Evolutionary conservation across 2,113 vertebrate species (phyloP).

Genomic region (Prionailurus viverrinus): DNA sequence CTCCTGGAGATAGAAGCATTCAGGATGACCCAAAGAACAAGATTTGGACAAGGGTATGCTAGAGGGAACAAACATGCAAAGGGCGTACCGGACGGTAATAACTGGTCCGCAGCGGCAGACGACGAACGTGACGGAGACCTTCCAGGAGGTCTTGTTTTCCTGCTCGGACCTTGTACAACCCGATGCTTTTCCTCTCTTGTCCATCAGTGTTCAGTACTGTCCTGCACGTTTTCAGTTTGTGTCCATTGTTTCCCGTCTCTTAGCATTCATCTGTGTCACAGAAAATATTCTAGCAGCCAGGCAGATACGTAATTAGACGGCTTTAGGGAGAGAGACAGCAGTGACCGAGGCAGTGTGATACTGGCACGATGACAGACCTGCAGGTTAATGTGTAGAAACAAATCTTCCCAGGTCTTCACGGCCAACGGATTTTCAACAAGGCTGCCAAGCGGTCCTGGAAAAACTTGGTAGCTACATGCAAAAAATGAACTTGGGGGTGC

Average conservation of each 20-base stretch:
- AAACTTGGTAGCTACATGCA: too few relatives aligned
- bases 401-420: too few relatives aligned
- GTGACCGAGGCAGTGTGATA: too few relatives aligned
- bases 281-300: background rate
- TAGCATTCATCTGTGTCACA: background rate
- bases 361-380: too few relatives aligned
- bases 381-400: too few relatives aligned
- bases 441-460: too few relatives aligned
- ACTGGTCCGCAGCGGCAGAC: background rate
- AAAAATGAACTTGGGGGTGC: too few relatives aligned
- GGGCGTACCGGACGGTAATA: background rate
- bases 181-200: background rate
- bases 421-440: too few relatives aligned
- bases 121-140: fast-evolving
- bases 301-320: too few relatives aligned
- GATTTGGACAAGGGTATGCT: background rate
- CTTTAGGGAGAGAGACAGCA: background rate
- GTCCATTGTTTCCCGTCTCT: background rate
- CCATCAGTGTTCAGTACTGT: background rate
- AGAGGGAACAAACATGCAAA: fast-evolving
- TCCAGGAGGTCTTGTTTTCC: background rate
- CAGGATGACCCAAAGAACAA: background rate
- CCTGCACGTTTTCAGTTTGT: background rate
- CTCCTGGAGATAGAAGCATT: background rate
- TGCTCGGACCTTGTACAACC: background rate